Percentiles rank a stretch among this genome's conserved stretches.
These are phyloP conservation scores for Cyclina sinensis DNA, from an alignment of 1,140 invertebrate genomes.

Conservation along the genomic window DNA sequence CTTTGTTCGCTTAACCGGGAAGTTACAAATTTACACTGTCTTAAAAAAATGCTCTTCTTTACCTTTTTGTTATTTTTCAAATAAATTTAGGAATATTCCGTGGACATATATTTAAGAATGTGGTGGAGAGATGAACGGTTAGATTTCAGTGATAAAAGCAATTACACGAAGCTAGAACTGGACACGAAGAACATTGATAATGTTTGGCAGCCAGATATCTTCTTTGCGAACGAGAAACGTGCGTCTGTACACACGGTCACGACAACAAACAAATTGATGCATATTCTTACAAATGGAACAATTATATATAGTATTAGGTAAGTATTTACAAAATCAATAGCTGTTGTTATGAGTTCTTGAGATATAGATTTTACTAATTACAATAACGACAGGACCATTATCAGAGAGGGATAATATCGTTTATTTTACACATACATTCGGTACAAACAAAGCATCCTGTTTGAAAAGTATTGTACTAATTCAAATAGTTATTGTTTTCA, in stretches of 20 bases:
- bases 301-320: constrained; percentile 77
- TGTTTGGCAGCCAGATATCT: constrained; percentile 85
- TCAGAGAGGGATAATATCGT: neutral
- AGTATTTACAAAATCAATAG: neutral
- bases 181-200: constrained; percentile 73
- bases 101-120: constrained; percentile 31
- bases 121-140: constrained; percentile 64
- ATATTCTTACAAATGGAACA: constrained; percentile 87
- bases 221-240: constrained; percentile 85
- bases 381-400: neutral
- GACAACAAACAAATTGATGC: constrained; percentile 84
- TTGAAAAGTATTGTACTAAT: too few relatives aligned
- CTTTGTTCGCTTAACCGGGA: too few relatives aligned
- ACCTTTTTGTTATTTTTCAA: too few relatives aligned
- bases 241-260: constrained; percentile 85
- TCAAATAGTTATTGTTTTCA: too few relatives aligned
- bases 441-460: too few relatives aligned
- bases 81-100: constrained; percentile 33
- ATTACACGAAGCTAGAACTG: constrained; percentile 43
- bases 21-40: too few relatives aligned
- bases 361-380: neutral
- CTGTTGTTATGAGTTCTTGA: neutral
- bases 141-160: constrained; percentile 42
- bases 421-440: too few relatives aligned
- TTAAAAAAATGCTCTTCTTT: too few relatives aligned